Percentiles rank a stretch among this genome's conserved stretches.
These are phyloP conservation scores for Parambassis ranga DNA, from an alignment of 2,797 vertebrate genomes.

Conservation along the genomic window DNA sequence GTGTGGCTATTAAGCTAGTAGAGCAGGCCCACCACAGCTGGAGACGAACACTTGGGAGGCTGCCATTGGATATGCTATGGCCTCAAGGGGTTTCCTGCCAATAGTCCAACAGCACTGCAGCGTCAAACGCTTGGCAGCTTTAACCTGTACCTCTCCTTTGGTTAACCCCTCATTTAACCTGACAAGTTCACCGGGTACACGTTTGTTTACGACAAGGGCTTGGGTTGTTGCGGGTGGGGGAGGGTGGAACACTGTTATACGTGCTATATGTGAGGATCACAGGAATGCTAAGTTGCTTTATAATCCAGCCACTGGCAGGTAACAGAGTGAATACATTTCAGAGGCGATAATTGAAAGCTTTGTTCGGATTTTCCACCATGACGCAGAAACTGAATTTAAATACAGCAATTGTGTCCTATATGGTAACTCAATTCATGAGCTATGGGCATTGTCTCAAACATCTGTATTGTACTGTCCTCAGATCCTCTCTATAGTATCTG, in stretches of 20 bases:
- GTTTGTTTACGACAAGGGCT: constrained; percentile 29
- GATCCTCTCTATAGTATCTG: too few species aligned
- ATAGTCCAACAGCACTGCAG: constrained; percentile 26
- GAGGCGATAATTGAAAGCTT: not conserved
- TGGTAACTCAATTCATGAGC: too few species aligned
- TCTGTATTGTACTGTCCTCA: too few species aligned
- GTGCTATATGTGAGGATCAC: not conserved
- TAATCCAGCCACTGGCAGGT: not conserved
- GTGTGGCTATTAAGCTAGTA: constrained; percentile 23
- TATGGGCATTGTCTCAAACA: too few species aligned
- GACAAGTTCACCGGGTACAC: constrained; percentile 41
- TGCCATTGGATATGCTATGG: constrained; percentile 49
- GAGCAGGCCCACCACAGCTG: constrained; percentile 19
- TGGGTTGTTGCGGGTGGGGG: not conserved
- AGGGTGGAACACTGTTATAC: not conserved
- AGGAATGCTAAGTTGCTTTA: not conserved
- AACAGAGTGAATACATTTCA: too few species aligned
- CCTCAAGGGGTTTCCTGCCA: constrained; percentile 49
- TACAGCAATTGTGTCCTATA: too few species aligned
- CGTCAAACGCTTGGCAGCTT: constrained; percentile 48
- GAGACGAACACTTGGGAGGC: constrained; percentile 32
- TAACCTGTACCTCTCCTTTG: constrained; percentile 15
- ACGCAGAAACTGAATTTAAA: too few species aligned
- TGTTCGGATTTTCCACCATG: too few species aligned
- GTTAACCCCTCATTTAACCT: constrained; percentile 58